phyloP scores from a whole-genome alignment of 2,888 invertebrate species.

The Drosophila hamatofila region DNA sequence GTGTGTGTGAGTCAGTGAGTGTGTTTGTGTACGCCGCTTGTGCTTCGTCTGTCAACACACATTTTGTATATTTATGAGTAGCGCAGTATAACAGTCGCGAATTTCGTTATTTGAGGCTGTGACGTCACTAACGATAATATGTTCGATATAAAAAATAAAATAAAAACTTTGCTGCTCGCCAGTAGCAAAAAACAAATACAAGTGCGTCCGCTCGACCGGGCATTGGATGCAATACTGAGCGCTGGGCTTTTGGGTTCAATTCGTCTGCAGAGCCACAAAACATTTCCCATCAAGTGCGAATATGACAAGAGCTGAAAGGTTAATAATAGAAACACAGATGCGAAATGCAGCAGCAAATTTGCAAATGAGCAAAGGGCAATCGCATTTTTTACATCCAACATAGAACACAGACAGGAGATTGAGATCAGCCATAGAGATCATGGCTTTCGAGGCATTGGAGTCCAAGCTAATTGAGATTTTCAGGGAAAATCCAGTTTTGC shows the following conservation, averaged over 20 bases:
- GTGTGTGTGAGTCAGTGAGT: background rate
- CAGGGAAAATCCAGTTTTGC: constrained; percentile 62
- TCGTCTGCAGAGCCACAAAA: constrained; percentile 15
- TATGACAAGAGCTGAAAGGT: constrained; percentile 81
- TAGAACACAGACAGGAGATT: constrained; percentile 31
- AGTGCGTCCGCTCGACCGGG: constrained; percentile 21
- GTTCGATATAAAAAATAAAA: constrained; percentile 18
- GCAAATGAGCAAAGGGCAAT: constrained; percentile 47
- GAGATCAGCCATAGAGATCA: constrained; percentile 44
- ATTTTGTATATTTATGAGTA: constrained; percentile 4
- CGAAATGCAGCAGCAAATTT: constrained; percentile 30
- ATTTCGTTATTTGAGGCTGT: constrained; percentile 15
- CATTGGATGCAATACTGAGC: constrained; percentile 40
- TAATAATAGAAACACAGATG: constrained; percentile 65
- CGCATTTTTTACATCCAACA: constrained; percentile 32
- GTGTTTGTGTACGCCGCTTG: constrained; percentile 17
- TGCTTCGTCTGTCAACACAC: constrained; percentile 41
- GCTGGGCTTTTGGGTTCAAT: constrained; percentile 17
- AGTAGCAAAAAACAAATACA: no score
- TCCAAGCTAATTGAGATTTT: constrained; percentile 76
- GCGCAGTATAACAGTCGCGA: constrained; percentile 4
- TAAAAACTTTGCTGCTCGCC: no score
- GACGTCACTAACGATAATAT: constrained; percentile 41
- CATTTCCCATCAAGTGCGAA: constrained; percentile 36
- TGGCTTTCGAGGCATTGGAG: constrained; percentile 82